Percentiles rank a stretch among this genome's conserved stretches.
Conservation (phyloP, 2,888 invertebrate genomes). For the Synergus laeviventris region DNA sequence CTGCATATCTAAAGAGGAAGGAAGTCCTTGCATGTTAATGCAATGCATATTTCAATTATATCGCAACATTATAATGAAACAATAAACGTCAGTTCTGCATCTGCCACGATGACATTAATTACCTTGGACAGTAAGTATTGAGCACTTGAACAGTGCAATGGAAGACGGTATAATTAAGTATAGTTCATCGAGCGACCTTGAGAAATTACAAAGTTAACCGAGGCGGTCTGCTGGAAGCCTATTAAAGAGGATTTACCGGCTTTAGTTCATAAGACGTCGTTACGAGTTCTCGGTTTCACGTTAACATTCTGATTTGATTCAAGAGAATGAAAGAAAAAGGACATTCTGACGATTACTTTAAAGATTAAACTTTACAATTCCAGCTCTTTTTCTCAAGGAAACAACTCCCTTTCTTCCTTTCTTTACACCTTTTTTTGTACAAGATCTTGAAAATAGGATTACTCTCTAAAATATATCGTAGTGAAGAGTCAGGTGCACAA, state of each 20-base stretch:
- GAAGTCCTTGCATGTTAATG: not conserved
- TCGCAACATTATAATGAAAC: not conserved
- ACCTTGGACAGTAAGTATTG: slow-evolving; percentile 9
- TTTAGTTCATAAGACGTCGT: slow-evolving; percentile 32
- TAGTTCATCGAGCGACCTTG: slow-evolving; percentile 30
- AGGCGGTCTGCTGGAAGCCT: slow-evolving; percentile 30
- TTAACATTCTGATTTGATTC: slow-evolving; percentile 26
- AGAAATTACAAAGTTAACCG: slow-evolving; percentile 32
- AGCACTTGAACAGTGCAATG: slow-evolving; percentile 1
- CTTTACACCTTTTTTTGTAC: too few relatives aligned
- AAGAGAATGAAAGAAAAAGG: not conserved
- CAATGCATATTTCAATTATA: slow-evolving; percentile 18
- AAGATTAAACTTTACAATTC: slow-evolving; percentile 3
- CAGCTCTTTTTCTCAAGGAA: not conserved
- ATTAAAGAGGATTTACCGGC: slow-evolving; percentile 37
- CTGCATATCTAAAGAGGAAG: not conserved
- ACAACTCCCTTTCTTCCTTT: not conserved
- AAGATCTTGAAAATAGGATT: not conserved
- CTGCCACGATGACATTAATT: slow-evolving; percentile 20
- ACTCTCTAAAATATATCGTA: not conserved
- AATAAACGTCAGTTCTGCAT: slow-evolving; percentile 21
- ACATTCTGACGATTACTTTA: not conserved
- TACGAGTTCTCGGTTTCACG: slow-evolving; percentile 33
- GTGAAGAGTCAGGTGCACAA: not conserved
- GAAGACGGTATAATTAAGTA: slow-evolving; percentile 30